Evolutionary conservation across 2,888 invertebrate genomes (phyloP), one percentile per base, ranked within the genome.

Genomic region (Ceraclea dissimilis): DNA sequence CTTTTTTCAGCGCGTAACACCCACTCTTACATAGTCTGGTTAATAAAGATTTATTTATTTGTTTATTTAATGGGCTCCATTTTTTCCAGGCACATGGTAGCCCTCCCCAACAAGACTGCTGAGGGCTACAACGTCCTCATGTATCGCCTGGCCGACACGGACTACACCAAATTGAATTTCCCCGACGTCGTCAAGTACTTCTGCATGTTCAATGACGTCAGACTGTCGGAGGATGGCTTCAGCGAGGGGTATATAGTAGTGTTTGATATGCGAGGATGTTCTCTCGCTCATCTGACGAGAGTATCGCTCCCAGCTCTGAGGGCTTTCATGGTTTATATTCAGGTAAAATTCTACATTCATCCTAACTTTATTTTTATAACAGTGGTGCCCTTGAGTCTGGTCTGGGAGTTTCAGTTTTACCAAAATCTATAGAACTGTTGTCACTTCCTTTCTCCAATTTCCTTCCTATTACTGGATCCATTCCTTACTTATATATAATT

Each of bases 211-310:
- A 84, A 84, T 65, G 84, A 84, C 66, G 73, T 81, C 59, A 76
- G 83, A 58, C 67, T 84, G 48, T 83, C 83, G 0, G 84, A 83
- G 63, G 84, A 84, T 65, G 69, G 76, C 1, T 70, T 78, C 39
- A 73, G 75, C 16, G 77, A 77, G 44, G 81, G 77, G 17, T 84
- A 84, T 65, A 75, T 84, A 53, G 82, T 84, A 22, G 75, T 84
- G 59, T 84, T 85, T 63, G 85, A 84, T 65, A 84, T 84, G 83
- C 83, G 82, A 68, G 81, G 83, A 17, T 79, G 83, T 62, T 78
- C 78, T 47, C 69, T 85, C n/a, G 83, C 83, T 0, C 85, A 85
- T 67, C 67, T 84, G 52, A 81, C 84, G 0, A 72, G 83, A 63
- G 82, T 84, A 11, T 83, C 81, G 48, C 66, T 84, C 52, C 82